Conservation (phyloP, 2,888 invertebrate genomes). For the Geotrupes spiniger region DNA sequence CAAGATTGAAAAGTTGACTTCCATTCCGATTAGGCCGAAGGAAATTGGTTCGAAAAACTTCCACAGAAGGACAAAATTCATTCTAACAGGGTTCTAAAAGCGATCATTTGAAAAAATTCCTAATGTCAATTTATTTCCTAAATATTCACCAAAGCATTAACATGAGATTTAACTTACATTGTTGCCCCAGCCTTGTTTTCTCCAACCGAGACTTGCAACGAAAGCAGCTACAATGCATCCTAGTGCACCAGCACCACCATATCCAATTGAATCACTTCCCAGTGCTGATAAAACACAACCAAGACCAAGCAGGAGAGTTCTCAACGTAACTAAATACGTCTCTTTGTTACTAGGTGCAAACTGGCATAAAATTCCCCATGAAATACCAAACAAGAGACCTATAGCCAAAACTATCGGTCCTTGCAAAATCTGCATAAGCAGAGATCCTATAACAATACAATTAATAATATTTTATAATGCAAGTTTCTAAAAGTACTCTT, state of each 20-base stretch:
- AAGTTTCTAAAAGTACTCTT: no score
- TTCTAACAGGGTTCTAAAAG: slow-evolving; percentile 55
- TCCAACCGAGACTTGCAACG: slow-evolving; percentile 57
- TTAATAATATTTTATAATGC: no score
- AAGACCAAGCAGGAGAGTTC: slow-evolving; percentile 57
- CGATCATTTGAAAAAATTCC: slow-evolving; percentile 1
- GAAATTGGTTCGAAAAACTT: slow-evolving; percentile 71
- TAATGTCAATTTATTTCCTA: no score
- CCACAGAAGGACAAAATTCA: slow-evolving; percentile 63
- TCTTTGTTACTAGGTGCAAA: slow-evolving; percentile 58
- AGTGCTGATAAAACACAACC: slow-evolving; percentile 64
- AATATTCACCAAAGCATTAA: no score
- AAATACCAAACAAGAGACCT: slow-evolving; percentile 60
- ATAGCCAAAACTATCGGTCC: slow-evolving; percentile 60
- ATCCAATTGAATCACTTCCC: slow-evolving; percentile 59
- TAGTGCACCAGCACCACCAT: slow-evolving; percentile 63
- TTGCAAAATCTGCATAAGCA: slow-evolving; percentile 53
- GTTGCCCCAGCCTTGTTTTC: slow-evolving; percentile 42
- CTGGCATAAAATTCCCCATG: slow-evolving; percentile 60
- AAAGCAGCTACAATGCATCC: slow-evolving; percentile 57
- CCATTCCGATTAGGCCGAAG: slow-evolving; percentile 75
- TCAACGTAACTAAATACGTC: slow-evolving; percentile 48
- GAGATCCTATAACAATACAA: slow-evolving; percentile 45
- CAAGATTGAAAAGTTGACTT: slow-evolving; percentile 61
- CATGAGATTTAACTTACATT: slow-evolving; percentile 35